Base-by-base conservation (phyloP, 2,888 invertebrate genomes). In the Metellina segmentata region DNA sequence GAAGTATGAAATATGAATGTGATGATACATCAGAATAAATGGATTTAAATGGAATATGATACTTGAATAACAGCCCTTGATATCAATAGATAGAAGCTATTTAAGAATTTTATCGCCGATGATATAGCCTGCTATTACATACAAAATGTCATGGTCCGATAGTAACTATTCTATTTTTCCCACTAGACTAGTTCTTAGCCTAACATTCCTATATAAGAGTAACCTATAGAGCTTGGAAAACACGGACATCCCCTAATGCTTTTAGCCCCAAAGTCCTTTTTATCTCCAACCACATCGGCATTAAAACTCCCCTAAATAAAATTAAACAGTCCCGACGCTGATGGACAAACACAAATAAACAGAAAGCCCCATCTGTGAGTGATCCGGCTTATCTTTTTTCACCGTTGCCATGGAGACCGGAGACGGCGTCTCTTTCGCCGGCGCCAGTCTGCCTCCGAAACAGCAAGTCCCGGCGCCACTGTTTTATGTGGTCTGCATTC, bases 261-360 rank as follows among this genome's bases (percentile, higher is more conserved):
- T 78, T 52, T 52, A 61, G 61, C 77, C 34, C 49, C n/a, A 78
- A n/a, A 4, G 51, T 52, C 7, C 51, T 52, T 72, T 52, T 49
- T 83, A 70, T 11, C 16, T 53, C 61, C 16, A 34, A 34, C 34
- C 7, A 74, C 71, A 70, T 61, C 49, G 34, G 48, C 61, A 71
- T 72, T 75, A 75, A 61, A 61, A 51, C 53, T 74, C 34, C 19
- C 74, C 52, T 85, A 83, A 75, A 53, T 75, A 20, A 82, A 53
- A 75, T 85, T 85, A 85, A 85, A 85, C 74, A 75, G 75, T 53
- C 51, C 53, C 52, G 53, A 52, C 48, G 74, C 49, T 19, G 51
- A 77, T 51, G 52, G 51, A 77, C 70, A 51, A 72, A 82, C 53
- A 85, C 52, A 85, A 85, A 85, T n/a, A 85, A 85, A 75, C 74